These are phyloP conservation scores for Nephrotoma appendiculata DNA, from an alignment of 2,888 invertebrate species.

Conservation along the genomic window DNA sequence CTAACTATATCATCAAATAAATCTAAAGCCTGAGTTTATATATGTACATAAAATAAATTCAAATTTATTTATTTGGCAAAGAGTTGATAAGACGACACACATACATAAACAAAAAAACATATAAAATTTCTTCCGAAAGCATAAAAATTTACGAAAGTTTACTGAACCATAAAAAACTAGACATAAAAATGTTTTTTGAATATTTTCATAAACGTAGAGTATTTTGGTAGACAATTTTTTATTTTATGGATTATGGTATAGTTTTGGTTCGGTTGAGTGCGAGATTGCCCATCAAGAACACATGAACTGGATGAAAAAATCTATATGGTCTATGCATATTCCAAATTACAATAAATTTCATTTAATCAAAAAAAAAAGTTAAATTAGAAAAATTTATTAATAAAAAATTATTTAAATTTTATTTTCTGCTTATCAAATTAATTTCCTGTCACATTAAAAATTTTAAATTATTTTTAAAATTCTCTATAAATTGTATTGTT, in stretches of 20 bases:
- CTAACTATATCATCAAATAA: neutral
- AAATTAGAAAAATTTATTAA: neutral
- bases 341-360: neutral
- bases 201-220: neutral
- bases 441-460: neutral
- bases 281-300: neutral
- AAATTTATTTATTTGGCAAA: neutral
- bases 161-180: neutral
- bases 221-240: neutral
- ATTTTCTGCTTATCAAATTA: neutral
- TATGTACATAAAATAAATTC: no score
- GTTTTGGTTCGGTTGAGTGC: neutral
- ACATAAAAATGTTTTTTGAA: neutral
- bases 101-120: neutral
- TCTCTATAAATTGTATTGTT: neutral
- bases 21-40: no score
- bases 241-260: neutral
- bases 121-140: neutral
- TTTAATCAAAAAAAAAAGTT: neutral
- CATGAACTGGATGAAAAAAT: no score
- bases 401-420: neutral
- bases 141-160: neutral
- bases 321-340: neutral
- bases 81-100: neutral
- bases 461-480: neutral